Percentiles rank a stretch among this genome's conserved stretches.
Evolutionary conservation across 2,888 invertebrate genomes (phyloP).

Genomic region (Amblyjoppa fuscipennis): DNA sequence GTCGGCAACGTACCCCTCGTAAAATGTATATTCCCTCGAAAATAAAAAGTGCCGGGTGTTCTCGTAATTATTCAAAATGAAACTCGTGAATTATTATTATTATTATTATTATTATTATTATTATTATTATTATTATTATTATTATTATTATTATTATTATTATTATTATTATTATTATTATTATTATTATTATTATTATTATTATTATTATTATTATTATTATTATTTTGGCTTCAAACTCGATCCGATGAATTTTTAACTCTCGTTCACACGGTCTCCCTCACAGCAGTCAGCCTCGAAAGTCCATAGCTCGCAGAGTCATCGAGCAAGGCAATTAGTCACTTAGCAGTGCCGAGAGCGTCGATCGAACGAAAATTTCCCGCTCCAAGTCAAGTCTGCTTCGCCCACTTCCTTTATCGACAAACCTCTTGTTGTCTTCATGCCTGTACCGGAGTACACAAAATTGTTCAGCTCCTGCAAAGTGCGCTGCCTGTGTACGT

Average conservation of each 20-base stretch:
- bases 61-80: conserved; percentile 81
- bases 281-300: background rate
- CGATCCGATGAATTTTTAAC: conserved; percentile 18
- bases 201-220: conserved; percentile 74
- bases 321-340: conserved; percentile 40
- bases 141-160: conserved; percentile 63
- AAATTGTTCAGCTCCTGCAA: background rate
- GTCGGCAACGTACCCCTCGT: background rate
- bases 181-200: conserved; percentile 74
- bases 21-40: conserved; percentile 3
- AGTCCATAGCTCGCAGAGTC: conserved; percentile 3
- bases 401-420: conserved; percentile 13
- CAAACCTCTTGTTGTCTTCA: conserved; percentile 17
- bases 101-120: conserved; percentile 74
- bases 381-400: background rate
- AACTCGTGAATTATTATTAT: conserved; percentile 70
- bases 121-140: too few relatives aligned
- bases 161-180: conserved; percentile 70
- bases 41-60: conserved; percentile 61
- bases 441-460: background rate
- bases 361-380: conserved; percentile 41
- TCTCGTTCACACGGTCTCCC: conserved; percentile 6
- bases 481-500: background rate
- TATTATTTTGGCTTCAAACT: conserved; percentile 28
- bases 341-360: conserved; percentile 23